phyloP scores from a whole-genome alignment of 1,140 invertebrate species.

The Tetramorium simillimum region DNA sequence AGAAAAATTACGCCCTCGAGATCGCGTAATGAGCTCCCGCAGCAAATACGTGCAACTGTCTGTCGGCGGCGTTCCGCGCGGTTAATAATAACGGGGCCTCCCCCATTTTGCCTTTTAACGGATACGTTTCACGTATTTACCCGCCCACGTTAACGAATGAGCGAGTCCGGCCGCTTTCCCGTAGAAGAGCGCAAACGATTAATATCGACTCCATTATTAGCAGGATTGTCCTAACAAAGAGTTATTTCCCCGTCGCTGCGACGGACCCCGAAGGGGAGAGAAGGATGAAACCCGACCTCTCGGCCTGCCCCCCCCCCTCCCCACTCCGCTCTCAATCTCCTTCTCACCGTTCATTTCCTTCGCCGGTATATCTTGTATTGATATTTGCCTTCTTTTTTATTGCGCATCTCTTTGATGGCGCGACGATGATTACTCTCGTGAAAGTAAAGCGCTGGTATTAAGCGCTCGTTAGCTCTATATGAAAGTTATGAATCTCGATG shows the following conservation, averaged over 20 bases:
- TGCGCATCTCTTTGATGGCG: slow-evolving; percentile 65
- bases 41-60: slow-evolving; percentile 53
- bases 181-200: slow-evolving; percentile 53
- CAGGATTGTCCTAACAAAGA: slow-evolving; percentile 62
- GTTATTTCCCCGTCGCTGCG: slow-evolving; percentile 51
- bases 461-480: slow-evolving; percentile 53
- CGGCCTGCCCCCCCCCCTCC: not conserved
- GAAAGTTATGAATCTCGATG: slow-evolving; percentile 30
- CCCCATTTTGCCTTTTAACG: slow-evolving; percentile 35
- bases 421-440: slow-evolving; percentile 53
- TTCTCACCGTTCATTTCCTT: slow-evolving; percentile 67
- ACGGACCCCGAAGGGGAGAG: not conserved
- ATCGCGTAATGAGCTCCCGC: slow-evolving; percentile 60
- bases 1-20: slow-evolving; percentile 58
- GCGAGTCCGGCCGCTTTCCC: slow-evolving; percentile 32
- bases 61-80: slow-evolving; percentile 33
- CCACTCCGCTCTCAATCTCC: not conserved
- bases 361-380: slow-evolving; percentile 68
- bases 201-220: slow-evolving; percentile 66
- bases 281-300: not conserved
- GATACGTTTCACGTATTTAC: slow-evolving; percentile 61
- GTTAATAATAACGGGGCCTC: slow-evolving; percentile 50
- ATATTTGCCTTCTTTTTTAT: slow-evolving; percentile 78
- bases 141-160: slow-evolving; percentile 38
- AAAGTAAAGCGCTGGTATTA: slow-evolving; percentile 60